Evolutionary conservation across 2,797 vertebrate genomes (phyloP), one percentile per base, ranked within the genome.

Genomic region (Sebastes melanostomus): DNA sequence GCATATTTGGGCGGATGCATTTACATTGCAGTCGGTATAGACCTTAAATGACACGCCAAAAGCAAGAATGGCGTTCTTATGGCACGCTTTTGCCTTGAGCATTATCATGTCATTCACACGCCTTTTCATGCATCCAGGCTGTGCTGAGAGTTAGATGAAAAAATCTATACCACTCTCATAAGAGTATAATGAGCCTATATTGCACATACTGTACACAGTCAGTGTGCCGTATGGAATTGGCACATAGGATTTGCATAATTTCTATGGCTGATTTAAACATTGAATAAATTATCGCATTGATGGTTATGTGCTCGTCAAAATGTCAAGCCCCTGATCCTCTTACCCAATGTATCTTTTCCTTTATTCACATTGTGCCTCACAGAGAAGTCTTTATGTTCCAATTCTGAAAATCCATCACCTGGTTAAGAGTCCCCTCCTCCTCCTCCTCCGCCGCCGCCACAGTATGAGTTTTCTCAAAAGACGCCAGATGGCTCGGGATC

Each of bases 401-500:
- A 60, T 60, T 86, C 77, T 75, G 61, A 82, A 86, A 90, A 89
- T 38, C 70, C 83, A 80, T 94, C 88, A 88, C 89, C 84, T 89
- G 77, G 67, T 78, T 72, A 78, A 82, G 75, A 27, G 63, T 66
- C 59, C 36, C 68, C 61, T 63, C 61, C 22, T 63, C 63, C 68
- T 72, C 72, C 68, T 72, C 84, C 74, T 38, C 79, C 20, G 65
- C 75, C 16, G 66, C 75, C 34, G 11, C 59, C 66, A 68, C 78
- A 71, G 29, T 83, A 62, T 66, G 73, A 85, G 67, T 84, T 90
- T 81, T 92, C 76, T 88, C 83, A 88, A 90, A 92, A 92, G 89
- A 62, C 82, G 92, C 90, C 92, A 94, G 92, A 94, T 94, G 92
- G 90, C 86, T 86, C n/a, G 1, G 87, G 78, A 78, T 88, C 63